These are phyloP conservation scores for Ambastaia sidthimunki DNA, from an alignment of 2,797 vertebrate species.

Conservation along the genomic window DNA sequence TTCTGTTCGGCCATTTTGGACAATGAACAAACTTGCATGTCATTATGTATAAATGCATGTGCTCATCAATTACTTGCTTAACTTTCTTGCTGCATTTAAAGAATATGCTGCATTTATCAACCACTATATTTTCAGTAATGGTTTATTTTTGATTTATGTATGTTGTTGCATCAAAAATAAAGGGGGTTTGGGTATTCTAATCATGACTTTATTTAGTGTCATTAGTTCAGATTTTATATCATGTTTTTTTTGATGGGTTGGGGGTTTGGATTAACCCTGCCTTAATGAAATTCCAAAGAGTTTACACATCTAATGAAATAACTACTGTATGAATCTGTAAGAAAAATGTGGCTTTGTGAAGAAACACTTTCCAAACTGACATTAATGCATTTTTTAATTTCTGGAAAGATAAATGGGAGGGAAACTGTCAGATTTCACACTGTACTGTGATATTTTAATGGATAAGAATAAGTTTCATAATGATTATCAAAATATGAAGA, in stretches of 20 bases:
- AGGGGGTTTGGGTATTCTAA: background rate
- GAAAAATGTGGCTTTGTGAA: background rate
- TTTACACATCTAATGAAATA: background rate
- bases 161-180: background rate
- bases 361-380: conserved; percentile 15
- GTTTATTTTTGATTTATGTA: conserved; percentile 2
- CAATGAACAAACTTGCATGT: conserved; percentile 56
- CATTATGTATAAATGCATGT: conserved; percentile 48
- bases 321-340: conserved; percentile 3
- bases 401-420: conserved; percentile 25
- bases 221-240: background rate
- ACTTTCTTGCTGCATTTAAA: background rate
- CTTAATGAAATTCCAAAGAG: too few species aligned
- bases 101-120: background rate
- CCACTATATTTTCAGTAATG: background rate
- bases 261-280: too few species aligned
- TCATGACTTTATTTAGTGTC: background rate
- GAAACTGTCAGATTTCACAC: conserved; percentile 32
- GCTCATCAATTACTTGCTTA: conserved; percentile 26
- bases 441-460: too few species aligned
- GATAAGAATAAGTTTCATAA: conserved; percentile 11
- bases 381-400: conserved; percentile 38
- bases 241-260: too few species aligned
- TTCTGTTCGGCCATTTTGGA: conserved; percentile 57
- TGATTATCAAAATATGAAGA: conserved; percentile 17